These are phyloP conservation scores for Oophaga sylvatica DNA, from an alignment of 2,797 vertebrate genomes.

Conservation along the genomic window DNA sequence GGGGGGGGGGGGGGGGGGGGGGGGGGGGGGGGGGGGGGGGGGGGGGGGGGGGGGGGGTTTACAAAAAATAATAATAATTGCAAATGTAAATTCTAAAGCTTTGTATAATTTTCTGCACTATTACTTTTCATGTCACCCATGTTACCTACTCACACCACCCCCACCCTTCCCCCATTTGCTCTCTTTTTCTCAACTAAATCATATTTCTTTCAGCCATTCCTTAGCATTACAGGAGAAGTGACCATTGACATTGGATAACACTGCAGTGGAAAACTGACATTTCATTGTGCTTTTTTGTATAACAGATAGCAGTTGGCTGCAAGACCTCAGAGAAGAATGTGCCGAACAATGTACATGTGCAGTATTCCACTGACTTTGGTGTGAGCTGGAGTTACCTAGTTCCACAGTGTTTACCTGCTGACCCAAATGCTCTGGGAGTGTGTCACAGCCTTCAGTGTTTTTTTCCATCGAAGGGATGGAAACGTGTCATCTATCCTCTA, in stretches of 20 bases:
- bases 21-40: no score
- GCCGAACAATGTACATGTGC: conserved; percentile 91
- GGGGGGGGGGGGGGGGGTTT: no score
- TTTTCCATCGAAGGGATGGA: conserved; percentile 92
- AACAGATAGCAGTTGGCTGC: conserved; percentile 92
- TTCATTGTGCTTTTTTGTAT: conserved; percentile 5
- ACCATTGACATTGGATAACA: background rate
- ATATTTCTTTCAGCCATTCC: background rate
- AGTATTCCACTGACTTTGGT: conserved; percentile 94
- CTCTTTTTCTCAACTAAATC: background rate
- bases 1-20: no score
- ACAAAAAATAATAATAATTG: no score
- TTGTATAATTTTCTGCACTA: no score
- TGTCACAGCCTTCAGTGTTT: conserved; percentile 96
- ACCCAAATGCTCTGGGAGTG: conserved; percentile 90
- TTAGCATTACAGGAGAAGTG: no score
- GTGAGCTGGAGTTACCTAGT: conserved; percentile 96
- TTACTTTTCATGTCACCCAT: no score
- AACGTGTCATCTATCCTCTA: conserved; percentile 88
- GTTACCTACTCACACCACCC: no score
- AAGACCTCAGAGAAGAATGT: conserved; percentile 84
- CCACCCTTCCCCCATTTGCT: background rate
- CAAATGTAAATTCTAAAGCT: no score
- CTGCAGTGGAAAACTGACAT: background rate
- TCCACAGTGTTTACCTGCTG: conserved; percentile 93